Conservation (phyloP, 2,113 vertebrate genomes). For the Mola mola region DNA sequence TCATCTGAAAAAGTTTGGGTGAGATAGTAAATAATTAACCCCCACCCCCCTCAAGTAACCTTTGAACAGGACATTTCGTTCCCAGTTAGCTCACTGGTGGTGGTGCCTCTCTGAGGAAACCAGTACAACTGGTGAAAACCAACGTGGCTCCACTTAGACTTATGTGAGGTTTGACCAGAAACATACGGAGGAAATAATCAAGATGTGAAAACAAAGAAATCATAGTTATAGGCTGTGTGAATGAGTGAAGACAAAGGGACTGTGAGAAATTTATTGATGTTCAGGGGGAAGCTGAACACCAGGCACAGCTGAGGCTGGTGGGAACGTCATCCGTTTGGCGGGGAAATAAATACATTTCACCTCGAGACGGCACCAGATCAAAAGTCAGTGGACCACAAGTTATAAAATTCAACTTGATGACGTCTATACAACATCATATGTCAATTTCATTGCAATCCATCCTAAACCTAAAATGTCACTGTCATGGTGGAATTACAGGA, state of each 20-base stretch:
- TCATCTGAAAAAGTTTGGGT: not conserved
- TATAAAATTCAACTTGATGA: too few relatives aligned
- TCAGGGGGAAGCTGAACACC: not conserved
- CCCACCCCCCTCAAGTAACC: not conserved
- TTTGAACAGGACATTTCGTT: slow-evolving; percentile 15
- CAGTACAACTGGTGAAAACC: not conserved
- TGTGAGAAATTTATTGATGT: not conserved
- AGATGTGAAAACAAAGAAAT: slow-evolving; percentile 6
- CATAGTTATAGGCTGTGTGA: not conserved
- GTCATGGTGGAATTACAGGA: too few relatives aligned
- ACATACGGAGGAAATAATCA: slow-evolving; percentile 1
- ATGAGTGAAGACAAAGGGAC: not conserved
- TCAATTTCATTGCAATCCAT: too few relatives aligned
- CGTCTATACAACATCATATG: too few relatives aligned
- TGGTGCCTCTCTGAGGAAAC: slow-evolving; percentile 1
- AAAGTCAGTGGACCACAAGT: too few relatives aligned
- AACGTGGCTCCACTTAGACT: not conserved
- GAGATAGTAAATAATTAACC: slow-evolving; percentile 21
- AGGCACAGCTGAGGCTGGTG: not conserved
- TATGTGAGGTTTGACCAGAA: not conserved
- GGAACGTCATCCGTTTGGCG: not conserved
- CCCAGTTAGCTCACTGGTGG: not conserved
- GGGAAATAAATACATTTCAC: too few relatives aligned
- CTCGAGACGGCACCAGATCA: too few relatives aligned
- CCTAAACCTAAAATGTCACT: too few relatives aligned